Evolutionary conservation across 2,113 vertebrate genomes (phyloP).

Genomic region (Chlamydotis undulata): DNA sequence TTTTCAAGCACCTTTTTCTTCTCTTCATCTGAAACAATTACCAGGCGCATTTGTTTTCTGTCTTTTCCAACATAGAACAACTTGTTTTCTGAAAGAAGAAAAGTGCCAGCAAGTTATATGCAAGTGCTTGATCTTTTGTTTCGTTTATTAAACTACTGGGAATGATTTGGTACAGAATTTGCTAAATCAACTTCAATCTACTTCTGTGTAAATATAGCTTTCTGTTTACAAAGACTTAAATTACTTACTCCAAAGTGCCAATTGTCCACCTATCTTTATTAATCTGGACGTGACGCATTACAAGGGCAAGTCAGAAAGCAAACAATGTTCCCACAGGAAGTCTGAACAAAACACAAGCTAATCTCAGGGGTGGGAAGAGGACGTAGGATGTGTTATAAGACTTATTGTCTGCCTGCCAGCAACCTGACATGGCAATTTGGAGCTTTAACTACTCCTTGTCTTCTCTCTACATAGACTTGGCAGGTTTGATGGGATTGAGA

Average conservation of each 20-base stretch:
- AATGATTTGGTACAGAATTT: neutral
- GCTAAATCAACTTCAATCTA: neutral
- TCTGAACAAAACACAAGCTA: neutral
- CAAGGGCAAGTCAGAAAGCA: neutral
- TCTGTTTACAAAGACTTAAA: neutral
- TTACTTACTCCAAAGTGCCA: neutral
- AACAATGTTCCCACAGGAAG: neutral
- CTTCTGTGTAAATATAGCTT: neutral
- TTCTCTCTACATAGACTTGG: neutral
- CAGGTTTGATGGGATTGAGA: neutral
- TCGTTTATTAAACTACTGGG: neutral
- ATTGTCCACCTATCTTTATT: neutral
- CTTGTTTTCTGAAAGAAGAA: slow-evolving; percentile 75
- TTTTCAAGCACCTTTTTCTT: slow-evolving; percentile 75
- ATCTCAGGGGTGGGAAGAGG: rapidly evolving
- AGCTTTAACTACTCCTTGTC: neutral
- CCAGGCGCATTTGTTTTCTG: slow-evolving; percentile 76
- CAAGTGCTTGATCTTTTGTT: neutral
- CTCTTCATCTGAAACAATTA: slow-evolving; percentile 78
- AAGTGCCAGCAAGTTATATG: slow-evolving; percentile 16
- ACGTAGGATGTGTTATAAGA: neutral
- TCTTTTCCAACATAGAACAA: slow-evolving; percentile 80
- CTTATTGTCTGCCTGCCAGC: neutral
- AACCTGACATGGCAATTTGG: rapidly evolving
- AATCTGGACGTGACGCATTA: neutral